Evolutionary conservation across 2,888 invertebrate species (phyloP).

Genomic region (Allolobophora icterica): DNA sequence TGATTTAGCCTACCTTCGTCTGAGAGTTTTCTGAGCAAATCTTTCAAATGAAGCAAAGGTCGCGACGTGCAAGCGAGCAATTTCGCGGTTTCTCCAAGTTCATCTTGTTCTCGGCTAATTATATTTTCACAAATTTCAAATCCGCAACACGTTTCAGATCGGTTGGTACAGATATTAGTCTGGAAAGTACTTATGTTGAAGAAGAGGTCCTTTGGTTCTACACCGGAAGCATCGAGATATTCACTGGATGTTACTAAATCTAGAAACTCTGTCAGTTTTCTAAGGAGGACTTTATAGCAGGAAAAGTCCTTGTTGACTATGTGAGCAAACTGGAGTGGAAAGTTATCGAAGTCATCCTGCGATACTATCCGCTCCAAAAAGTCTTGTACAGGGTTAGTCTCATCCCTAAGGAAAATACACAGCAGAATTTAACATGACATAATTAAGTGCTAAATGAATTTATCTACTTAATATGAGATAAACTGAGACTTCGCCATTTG

Average conservation of each 20-base stretch:
- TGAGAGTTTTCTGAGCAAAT: not conserved
- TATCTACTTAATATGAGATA: too few relatives aligned
- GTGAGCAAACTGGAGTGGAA: not conserved
- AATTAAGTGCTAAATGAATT: not conserved
- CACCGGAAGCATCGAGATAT: not conserved
- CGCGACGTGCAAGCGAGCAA: not conserved
- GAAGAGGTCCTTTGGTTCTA: not conserved
- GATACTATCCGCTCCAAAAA: not conserved
- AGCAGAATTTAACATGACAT: too few relatives aligned
- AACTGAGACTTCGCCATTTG: too few relatives aligned
- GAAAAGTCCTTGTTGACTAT: not conserved
- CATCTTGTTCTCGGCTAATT: not conserved
- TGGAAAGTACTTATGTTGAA: not conserved
- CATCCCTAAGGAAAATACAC: not conserved
- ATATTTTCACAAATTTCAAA: slow-evolving; percentile 17
- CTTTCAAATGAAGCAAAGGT: slow-evolving; percentile 1
- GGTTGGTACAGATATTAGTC: not conserved
- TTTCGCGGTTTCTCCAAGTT: not conserved
- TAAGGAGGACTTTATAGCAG: not conserved
- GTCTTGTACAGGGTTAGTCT: not conserved
- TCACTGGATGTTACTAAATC: not conserved
- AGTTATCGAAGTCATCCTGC: not conserved
- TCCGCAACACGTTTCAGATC: not conserved
- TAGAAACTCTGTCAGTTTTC: not conserved
- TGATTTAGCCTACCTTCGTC: not conserved